Evolutionary conservation across 2,888 invertebrate genomes (phyloP).

Genomic region (Metopia argyrocephala): DNA sequence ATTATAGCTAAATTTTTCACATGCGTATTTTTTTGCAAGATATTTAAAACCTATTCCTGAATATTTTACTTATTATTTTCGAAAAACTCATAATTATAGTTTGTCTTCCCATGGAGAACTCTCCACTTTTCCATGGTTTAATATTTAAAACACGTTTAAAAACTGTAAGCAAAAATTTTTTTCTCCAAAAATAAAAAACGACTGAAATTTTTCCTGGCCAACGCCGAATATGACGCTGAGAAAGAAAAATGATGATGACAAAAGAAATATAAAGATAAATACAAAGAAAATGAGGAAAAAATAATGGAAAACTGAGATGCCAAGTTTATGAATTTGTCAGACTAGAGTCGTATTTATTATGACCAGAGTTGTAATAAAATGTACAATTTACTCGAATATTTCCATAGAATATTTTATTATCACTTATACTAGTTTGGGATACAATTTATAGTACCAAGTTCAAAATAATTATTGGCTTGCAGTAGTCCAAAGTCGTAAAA

Average conservation of each 20-base stretch:
- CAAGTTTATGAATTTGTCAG: constrained; percentile 4
- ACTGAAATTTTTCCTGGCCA: constrained; percentile 62
- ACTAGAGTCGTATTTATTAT: constrained; percentile 18
- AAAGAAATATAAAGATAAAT: constrained; percentile 51
- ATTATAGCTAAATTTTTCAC: constrained; percentile 63
- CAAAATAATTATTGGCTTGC: constrained; percentile 24
- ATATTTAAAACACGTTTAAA: constrained; percentile 44
- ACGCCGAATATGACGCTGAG: constrained; percentile 64
- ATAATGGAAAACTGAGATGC: constrained; percentile 34
- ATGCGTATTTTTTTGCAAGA: constrained; percentile 59
- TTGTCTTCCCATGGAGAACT: constrained; percentile 18
- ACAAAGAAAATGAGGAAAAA: constrained; percentile 29
- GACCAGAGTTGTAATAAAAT: constrained; percentile 1
- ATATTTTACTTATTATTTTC: constrained; percentile 24
- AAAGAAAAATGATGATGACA: constrained; percentile 56
- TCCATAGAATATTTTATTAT: not conserved
- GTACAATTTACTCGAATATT: not conserved
- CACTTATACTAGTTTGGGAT: not conserved
- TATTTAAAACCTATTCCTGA: constrained; percentile 22
- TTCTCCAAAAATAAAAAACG: constrained; percentile 57
- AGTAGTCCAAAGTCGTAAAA: constrained; percentile 67
- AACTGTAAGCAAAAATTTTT: constrained; percentile 40
- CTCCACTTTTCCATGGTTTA: constrained; percentile 50
- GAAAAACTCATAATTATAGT: constrained; percentile 28
- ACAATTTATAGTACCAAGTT: constrained; percentile 9